Evolutionary conservation across 2,888 invertebrate species (phyloP), one percentile per base, ranked within the genome.

Genomic region (Darwinula stevensoni): DNA sequence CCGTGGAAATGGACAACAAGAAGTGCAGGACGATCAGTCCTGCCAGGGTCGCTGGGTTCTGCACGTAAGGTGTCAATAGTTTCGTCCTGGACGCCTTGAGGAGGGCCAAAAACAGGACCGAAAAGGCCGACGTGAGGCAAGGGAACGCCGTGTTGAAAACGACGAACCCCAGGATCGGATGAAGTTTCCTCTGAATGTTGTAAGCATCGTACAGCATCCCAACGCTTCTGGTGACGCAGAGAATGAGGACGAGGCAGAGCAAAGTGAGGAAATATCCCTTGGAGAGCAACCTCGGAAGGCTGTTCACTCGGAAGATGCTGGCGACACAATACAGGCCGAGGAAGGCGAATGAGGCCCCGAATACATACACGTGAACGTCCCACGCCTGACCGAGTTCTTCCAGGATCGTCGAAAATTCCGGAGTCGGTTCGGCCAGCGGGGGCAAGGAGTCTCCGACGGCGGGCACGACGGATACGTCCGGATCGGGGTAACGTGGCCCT

Each of bases 191-290:
- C 37, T 68, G 67, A n/a, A 74, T 65, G 46, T 84, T 84, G 48
- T 86, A 86, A 0, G 80, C 76, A 52, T 86, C 86, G 47, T 80
- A 74, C 42, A 80, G 72, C 41, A 86, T 61, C 47, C 78, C 82
- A 42, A 76, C 70, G 42, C 78, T 74, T 31, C 50, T 38, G n/a
- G 45, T 57, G 13, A 69, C 62, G 46, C 84, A 78, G 28, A 82
- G 68, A 9, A 69, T 59, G 6, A 80, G 72, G 34, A 86, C 53
- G 40, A 82, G 64, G 31, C 75, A 52, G 52, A 82, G 76, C 14
- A 84, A 61, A 22, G 74, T 69, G 16, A 84, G 61, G 50, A 82
- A 84, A 49, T 82, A 84, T 35, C 73, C 72, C 46, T 73, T 74
- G 2, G 73, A 70, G 43, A 84, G 67, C 36, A 86, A 60, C 51